Evolutionary conservation across 2,888 invertebrate species (phyloP).

Genomic region (Pyrrhia umbra): DNA sequence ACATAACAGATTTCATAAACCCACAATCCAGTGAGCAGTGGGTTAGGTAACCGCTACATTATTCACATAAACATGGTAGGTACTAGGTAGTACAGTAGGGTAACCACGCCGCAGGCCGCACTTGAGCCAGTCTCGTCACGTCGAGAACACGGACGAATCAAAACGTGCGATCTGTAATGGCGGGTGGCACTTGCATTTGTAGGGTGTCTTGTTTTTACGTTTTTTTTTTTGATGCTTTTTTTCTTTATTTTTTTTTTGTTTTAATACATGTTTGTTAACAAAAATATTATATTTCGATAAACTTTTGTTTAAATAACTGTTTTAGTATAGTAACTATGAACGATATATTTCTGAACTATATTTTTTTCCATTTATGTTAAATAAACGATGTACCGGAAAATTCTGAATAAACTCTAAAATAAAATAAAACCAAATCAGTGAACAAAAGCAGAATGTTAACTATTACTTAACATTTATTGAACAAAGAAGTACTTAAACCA

Average conservation of each 20-base stretch:
- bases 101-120: constrained; percentile 63
- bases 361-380: no score
- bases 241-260: background rate
- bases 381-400: no score
- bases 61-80: constrained; percentile 51
- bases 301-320: no score
- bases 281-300: no score
- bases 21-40: constrained; percentile 40
- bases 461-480: constrained; percentile 30
- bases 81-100: constrained; percentile 57
- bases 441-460: constrained; percentile 7
- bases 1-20: constrained; percentile 57
- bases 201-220: constrained; percentile 25
- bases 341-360: no score
- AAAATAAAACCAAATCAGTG: background rate
- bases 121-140: constrained; percentile 62
- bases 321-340: no score
- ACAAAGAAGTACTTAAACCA: constrained; percentile 50
- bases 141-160: constrained; percentile 63
- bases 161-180: constrained; percentile 71
- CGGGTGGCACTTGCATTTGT: constrained; percentile 66
- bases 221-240: background rate
- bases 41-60: constrained; percentile 48
- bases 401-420: no score
- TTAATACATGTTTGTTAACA: background rate